These are phyloP conservation scores for Chroicocephalus ridibundus DNA, from an alignment of 2,113 vertebrate genomes.

Conservation along the genomic window DNA sequence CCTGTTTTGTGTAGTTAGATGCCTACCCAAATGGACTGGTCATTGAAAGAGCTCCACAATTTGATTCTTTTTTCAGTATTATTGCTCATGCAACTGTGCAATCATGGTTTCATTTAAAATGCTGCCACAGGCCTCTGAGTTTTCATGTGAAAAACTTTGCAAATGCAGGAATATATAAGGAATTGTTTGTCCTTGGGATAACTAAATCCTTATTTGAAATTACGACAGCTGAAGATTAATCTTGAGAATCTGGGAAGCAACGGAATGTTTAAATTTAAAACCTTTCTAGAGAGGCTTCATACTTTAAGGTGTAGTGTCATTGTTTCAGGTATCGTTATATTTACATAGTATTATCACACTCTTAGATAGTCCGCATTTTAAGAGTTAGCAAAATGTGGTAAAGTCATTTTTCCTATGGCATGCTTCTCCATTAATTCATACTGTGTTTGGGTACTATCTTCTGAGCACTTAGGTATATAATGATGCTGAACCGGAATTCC, in stretches of 20 bases:
- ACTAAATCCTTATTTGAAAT: not conserved
- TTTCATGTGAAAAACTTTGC: not conserved
- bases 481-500: not conserved
- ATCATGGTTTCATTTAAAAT: not conserved
- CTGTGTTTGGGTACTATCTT: not conserved
- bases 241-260: not conserved
- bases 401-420: not conserved
- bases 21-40: not conserved
- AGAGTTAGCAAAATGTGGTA: not conserved
- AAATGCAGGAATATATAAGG: not conserved
- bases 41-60: not conserved
- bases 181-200: not conserved
- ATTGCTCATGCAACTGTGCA: not conserved
- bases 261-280: not conserved
- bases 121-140: not conserved
- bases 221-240: not conserved
- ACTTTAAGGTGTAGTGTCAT: not conserved
- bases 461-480: not conserved
- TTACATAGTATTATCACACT: not conserved
- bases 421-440: not conserved
- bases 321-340: not conserved
- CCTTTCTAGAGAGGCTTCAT: accelerated
- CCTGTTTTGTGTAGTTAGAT: not conserved
- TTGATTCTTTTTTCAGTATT: not conserved
- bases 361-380: not conserved